These are phyloP conservation scores for Pardosa pseudoannulata DNA, from an alignment of 2,888 invertebrate species.

Conservation along the genomic window DNA sequence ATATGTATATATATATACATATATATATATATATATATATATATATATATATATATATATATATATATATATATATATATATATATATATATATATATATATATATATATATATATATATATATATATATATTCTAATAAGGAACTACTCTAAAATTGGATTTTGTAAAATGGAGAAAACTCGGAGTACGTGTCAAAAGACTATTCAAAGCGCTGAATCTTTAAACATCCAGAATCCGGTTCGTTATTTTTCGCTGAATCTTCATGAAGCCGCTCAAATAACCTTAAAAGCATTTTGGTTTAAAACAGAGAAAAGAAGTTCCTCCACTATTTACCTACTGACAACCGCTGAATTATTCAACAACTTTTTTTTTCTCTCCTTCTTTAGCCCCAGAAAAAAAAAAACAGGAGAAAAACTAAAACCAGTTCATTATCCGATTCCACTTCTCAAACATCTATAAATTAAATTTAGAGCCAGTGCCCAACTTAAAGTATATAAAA, in stretches of 20 bases:
- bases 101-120: no score
- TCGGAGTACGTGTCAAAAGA: no score
- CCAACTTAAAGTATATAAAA: conserved; percentile 13
- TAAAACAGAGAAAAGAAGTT: background rate
- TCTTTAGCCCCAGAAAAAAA: conserved; percentile 22
- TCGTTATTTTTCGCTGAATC: conserved; percentile 63
- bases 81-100: no score
- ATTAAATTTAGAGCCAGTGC: conserved; percentile 63
- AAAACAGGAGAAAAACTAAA: background rate
- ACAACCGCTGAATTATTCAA: conserved; percentile 56
- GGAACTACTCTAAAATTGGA: no score
- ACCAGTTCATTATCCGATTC: conserved; percentile 60
- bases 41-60: no score
- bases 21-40: no score
- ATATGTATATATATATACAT: no score
- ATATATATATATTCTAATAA: no score
- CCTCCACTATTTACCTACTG: conserved; percentile 39
- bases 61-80: no score
- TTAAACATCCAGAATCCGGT: background rate
- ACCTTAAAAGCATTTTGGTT: conserved; percentile 34
- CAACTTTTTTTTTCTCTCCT: background rate
- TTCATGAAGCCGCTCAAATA: conserved; percentile 44
- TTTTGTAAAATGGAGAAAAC: no score
- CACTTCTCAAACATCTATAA: conserved; percentile 63
- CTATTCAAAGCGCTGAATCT: background rate